phyloP scores from a whole-genome alignment of 2,797 vertebrate genomes.

The Gymnoscopelus microlampas region DNA sequence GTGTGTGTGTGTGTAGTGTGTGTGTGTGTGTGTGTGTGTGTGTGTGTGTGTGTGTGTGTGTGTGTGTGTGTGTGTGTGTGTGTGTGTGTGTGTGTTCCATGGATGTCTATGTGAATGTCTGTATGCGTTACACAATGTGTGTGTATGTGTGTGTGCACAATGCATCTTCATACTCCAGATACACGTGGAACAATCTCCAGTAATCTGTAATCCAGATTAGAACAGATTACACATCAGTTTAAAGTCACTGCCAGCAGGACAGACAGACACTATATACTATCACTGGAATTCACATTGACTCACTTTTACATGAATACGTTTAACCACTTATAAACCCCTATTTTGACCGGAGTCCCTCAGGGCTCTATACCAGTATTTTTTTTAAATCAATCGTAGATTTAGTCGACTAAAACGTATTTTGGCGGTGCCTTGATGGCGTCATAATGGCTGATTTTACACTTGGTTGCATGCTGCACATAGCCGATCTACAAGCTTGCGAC shows the following conservation, averaged over 20 bases:
- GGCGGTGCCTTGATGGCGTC: too few relatives aligned
- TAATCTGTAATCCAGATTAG: conserved; percentile 56
- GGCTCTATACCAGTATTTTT: too few relatives aligned
- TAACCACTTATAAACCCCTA: not conserved
- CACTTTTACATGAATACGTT: too few relatives aligned
- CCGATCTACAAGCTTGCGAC: too few relatives aligned
- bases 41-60: conserved; percentile 7
- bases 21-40: not conserved
- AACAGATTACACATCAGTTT: conserved; percentile 44
- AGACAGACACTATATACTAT: too few relatives aligned
- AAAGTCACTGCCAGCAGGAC: too few relatives aligned
- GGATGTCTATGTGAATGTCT: not conserved
- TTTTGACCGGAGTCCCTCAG: too few relatives aligned
- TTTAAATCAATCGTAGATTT: too few relatives aligned
- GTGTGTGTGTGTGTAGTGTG: not conserved
- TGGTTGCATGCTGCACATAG: too few relatives aligned
- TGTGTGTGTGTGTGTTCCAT: not conserved
- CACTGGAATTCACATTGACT: too few relatives aligned
- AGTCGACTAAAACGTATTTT: too few relatives aligned
- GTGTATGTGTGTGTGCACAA: conserved; percentile 8
- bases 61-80: conserved; percentile 5
- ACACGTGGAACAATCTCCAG: conserved; percentile 56
- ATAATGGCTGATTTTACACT: too few relatives aligned
- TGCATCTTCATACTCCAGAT: not conserved
- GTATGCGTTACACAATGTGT: not conserved